These are phyloP conservation scores for Gnatocerus cornutus DNA, from an alignment of 2,888 invertebrate genomes.

Conservation along the genomic window DNA sequence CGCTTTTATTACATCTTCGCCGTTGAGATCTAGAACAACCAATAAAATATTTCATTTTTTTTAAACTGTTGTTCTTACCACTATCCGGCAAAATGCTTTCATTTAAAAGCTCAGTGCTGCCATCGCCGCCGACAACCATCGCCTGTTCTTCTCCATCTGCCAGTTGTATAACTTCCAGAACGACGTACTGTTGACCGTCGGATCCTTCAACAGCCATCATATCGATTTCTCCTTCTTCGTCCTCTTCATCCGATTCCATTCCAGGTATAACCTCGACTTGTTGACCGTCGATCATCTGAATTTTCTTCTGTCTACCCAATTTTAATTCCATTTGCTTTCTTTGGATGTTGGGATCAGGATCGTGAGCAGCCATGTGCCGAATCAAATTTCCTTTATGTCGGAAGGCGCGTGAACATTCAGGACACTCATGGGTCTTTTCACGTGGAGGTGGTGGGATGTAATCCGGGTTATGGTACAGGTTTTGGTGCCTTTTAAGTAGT, in stretches of 20 bases:
- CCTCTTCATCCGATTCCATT: conserved; percentile 68
- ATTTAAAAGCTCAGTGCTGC: conserved; percentile 70
- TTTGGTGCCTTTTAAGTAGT: conserved; percentile 90
- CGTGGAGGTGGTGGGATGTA: conserved; percentile 91
- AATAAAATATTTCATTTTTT: background rate
- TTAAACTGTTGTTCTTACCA: conserved; percentile 52
- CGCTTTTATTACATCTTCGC: conserved; percentile 70
- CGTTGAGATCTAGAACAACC: conserved; percentile 68
- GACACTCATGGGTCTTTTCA: conserved; percentile 92
- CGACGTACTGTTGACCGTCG: conserved; percentile 89
- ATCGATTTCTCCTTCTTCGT: conserved; percentile 73
- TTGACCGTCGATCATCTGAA: conserved; percentile 78
- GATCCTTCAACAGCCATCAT: conserved; percentile 80
- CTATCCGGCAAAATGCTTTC: conserved; percentile 69
- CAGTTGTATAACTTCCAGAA: conserved; percentile 90
- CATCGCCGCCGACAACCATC: conserved; percentile 74
- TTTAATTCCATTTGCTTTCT: conserved; percentile 85
- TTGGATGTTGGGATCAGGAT: conserved; percentile 86
- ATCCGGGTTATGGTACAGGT: conserved; percentile 92
- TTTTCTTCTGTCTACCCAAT: conserved; percentile 84
- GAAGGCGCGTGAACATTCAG: conserved; percentile 83
- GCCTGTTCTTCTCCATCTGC: conserved; percentile 80
- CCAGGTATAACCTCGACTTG: conserved; percentile 72
- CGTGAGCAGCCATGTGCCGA: conserved; percentile 92
- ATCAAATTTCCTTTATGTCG: conserved; percentile 90